Base-by-base conservation (phyloP, 2,113 vertebrate genomes). In the Acinonyx jubatus region DNA sequence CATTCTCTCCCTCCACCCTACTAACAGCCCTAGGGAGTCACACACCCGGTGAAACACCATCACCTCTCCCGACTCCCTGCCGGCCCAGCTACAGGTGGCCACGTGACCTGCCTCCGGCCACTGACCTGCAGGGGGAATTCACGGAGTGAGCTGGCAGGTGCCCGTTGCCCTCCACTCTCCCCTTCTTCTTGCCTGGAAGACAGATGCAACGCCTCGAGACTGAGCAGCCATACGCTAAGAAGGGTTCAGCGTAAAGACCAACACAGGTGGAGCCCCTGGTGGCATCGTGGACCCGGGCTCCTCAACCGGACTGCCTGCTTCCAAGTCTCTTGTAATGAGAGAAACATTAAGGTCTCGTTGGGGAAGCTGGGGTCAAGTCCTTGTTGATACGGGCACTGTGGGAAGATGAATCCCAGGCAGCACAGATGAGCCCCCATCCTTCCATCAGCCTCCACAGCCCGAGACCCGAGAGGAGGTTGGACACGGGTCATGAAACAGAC, bases 171-270 rank as follows among this genome's bases (percentile, higher is more conserved):
- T 55, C 81, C 55, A 68, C 55, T 33, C 4, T 9, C 23, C 33
- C 3, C 0, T 57, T n/a, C 36, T 41, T 21, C 48, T 33, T 85
- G 14, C 4, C 25, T 52, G 12, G 33, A 89, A 84, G 84, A 66
- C 25, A 23, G n/a, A 65, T 3, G 16, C 11, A 5, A 41, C 3
- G 0, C 63, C 6, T 21, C 0, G 16, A 73, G 18, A 65, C 5
- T 4, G 3, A 55, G 33, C 48, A 93, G 50, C 38, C 41, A 61
- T 15, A 82, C 0, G 3, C 7, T 38, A 74, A 73, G 31, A 61
- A 78, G 14, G 13, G 25, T 41, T 81, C 74, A n/a, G 80, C 8
- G 29, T 27, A 27, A 82, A 89, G 13, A 41, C 7, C 19, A 11
- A 76, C 21, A 13, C 12, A 74, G 18, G 4, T 8, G 14, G 0